These are phyloP conservation scores for Nyctibius grandis DNA, from an alignment of 2,797 vertebrate species.

Conservation along the genomic window DNA sequence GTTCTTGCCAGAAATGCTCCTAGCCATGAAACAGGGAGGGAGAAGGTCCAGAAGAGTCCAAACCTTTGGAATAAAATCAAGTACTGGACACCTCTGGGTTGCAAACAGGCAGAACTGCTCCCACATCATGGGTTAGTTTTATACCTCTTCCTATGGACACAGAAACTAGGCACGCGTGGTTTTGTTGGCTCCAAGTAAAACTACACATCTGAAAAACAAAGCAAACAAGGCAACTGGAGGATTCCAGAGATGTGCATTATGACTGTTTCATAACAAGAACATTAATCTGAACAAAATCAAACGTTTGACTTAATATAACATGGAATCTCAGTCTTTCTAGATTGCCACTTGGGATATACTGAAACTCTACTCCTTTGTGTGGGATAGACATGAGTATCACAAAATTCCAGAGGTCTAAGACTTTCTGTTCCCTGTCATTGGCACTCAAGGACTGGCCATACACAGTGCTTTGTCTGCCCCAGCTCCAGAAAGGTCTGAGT, in stretches of 20 bases:
- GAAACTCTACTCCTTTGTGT: not conserved
- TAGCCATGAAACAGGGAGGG: not conserved
- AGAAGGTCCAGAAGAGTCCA: not conserved
- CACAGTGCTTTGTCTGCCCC: not conserved
- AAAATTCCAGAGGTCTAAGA: not conserved
- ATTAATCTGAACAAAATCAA: not conserved
- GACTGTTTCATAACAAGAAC: not conserved
- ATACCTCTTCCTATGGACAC: rapidly evolving
- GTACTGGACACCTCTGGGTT: not conserved
- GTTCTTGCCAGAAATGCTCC: not conserved
- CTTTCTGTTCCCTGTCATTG: not conserved
- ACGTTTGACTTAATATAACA: not conserved
- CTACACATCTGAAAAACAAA: not conserved
- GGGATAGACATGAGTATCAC: not conserved
- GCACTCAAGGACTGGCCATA: not conserved
- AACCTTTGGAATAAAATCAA: not conserved
- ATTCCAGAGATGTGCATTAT: not conserved
- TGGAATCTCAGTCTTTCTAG: not conserved
- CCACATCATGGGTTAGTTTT: not conserved
- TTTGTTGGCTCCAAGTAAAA: not conserved
- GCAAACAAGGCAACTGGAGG: not conserved
- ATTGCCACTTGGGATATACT: not conserved
- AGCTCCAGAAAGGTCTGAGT: slow-evolving; percentile 21
- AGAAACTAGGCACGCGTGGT: not conserved
- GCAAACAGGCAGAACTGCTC: not conserved